Percentiles rank a stretch among this genome's conserved stretches.
Evolutionary conservation across 2,113 vertebrate species (phyloP).

Genomic region (Oceanites oceanicus): DNA sequence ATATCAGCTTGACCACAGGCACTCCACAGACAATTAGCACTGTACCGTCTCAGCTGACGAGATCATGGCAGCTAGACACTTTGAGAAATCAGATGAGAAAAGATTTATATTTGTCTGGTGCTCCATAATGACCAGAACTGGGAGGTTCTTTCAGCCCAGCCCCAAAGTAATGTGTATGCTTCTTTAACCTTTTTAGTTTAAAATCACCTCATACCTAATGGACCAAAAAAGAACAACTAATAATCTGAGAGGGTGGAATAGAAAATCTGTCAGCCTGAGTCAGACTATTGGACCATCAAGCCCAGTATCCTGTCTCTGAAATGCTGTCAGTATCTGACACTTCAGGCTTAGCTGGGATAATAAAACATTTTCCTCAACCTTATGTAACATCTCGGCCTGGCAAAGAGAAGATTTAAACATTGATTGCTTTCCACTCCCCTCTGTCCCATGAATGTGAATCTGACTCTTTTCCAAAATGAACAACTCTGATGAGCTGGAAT

Average conservation of each 20-base stretch:
- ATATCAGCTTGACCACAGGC: not conserved
- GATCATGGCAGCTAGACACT: not conserved
- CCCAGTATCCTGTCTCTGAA: conserved; percentile 58
- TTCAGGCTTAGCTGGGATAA: conserved; percentile 48
- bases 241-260: conserved; percentile 45
- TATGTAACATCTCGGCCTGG: conserved; percentile 64
- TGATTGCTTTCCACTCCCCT: conserved; percentile 69
- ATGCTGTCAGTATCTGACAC: conserved; percentile 59
- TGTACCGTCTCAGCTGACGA: not conserved
- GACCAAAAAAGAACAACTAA: conserved; percentile 58
- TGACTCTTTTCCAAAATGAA: conserved; percentile 65
- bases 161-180: not conserved
- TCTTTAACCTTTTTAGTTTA: conserved; percentile 46
- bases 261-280: conserved; percentile 60
- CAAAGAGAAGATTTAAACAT: conserved; percentile 57
- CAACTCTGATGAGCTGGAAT: conserved; percentile 68
- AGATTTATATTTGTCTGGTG: not conserved
- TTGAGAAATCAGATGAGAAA: not conserved
- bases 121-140: not conserved
- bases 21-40: not conserved
- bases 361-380: conserved; percentile 68
- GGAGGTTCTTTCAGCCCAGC: not conserved
- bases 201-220: conserved; percentile 47
- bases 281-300: conserved; percentile 58
- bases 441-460: conserved; percentile 48